phyloP scores from a whole-genome alignment of 2,113 vertebrate species.

The Colossoma macropomum region DNA sequence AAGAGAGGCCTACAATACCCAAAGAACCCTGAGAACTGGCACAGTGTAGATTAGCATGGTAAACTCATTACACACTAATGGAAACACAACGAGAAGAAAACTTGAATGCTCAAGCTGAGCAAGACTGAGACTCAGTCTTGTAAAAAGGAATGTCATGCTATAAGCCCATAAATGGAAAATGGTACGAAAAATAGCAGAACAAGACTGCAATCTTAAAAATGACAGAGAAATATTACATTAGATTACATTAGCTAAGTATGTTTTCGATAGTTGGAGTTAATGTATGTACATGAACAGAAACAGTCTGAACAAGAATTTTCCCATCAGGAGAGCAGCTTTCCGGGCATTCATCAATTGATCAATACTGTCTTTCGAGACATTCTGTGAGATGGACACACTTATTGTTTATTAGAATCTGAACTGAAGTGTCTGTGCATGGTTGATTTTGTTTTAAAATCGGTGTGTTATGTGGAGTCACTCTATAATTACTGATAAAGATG shows the following conservation, averaged over 20 bases:
- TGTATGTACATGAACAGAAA: neutral
- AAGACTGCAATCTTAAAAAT: neutral
- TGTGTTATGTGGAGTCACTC: no score
- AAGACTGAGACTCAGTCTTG: neutral
- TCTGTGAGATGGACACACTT: neutral
- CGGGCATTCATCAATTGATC: constrained; percentile 51
- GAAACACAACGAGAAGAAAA: no score
- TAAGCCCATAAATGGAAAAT: neutral
- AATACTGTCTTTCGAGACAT: neutral
- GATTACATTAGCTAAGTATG: neutral
- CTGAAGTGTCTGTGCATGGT: neutral
- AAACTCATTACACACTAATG: no score
- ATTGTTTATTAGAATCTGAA: neutral
- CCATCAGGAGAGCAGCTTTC: constrained; percentile 43
- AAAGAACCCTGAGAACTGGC: neutral
- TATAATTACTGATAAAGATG: no score
- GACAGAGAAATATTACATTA: neutral
- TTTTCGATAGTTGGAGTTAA: neutral
- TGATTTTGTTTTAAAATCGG: no score
- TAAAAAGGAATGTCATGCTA: neutral
- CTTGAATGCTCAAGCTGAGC: no score
- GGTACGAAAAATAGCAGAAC: neutral
- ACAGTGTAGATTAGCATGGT: no score
- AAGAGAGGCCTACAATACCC: neutral
- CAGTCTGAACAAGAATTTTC: neutral